These are phyloP conservation scores for Erynnis tages DNA, from an alignment of 2,888 invertebrate species.

Conservation along the genomic window DNA sequence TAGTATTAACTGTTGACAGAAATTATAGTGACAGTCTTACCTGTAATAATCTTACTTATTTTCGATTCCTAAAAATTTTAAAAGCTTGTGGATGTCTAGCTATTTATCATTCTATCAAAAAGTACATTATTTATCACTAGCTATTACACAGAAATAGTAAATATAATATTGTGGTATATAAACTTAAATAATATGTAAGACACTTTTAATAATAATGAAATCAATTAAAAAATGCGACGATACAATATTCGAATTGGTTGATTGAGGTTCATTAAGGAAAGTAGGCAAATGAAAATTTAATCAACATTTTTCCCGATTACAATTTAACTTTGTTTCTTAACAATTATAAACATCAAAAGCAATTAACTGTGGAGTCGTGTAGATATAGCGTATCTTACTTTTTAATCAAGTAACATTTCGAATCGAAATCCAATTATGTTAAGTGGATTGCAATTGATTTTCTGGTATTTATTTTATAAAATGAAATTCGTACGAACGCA, in stretches of 20 bases:
- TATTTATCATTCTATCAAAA: background rate
- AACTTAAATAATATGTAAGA: no score
- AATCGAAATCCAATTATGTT: slow-evolving; percentile 32
- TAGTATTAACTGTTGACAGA: no score
- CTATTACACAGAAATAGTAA: background rate
- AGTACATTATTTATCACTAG: background rate
- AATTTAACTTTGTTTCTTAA: slow-evolving; percentile 3
- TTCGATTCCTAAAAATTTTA: no score
- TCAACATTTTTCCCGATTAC: background rate
- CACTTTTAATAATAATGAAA: no score
- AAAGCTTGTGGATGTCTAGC: no score
- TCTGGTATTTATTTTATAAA: slow-evolving; percentile 23
- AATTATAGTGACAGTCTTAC: no score
- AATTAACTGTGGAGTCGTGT: slow-evolving; percentile 17
- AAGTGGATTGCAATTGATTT: slow-evolving; percentile 29
- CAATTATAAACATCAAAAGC: slow-evolving; percentile 11
- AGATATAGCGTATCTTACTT: slow-evolving; percentile 27
- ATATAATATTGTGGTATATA: no score
- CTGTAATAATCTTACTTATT: no score
- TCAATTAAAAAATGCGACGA: slow-evolving; percentile 3
- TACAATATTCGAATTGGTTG: background rate
- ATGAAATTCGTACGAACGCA: slow-evolving; percentile 15
- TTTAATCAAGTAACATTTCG: slow-evolving; percentile 31
- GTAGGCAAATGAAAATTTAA: slow-evolving; percentile 2
- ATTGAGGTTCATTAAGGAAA: slow-evolving; percentile 6